These are phyloP conservation scores for Ascaphus truei DNA, from an alignment of 2,113 vertebrate species.

Conservation along the genomic window DNA sequence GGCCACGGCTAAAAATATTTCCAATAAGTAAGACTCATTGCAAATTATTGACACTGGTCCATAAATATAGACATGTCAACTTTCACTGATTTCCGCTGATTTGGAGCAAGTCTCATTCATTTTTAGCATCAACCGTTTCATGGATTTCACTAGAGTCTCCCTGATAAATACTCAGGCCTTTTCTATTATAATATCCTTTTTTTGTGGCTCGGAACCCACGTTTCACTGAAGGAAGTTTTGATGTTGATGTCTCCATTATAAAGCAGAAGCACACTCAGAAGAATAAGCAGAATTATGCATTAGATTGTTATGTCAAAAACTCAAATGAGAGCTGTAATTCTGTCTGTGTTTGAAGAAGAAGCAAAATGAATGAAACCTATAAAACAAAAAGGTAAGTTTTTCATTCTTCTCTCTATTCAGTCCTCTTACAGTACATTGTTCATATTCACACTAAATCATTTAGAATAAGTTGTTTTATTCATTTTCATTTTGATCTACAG, in stretches of 20 bases:
- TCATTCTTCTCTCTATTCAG: background rate
- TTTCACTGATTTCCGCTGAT: too few relatives aligned
- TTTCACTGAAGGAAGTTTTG: background rate
- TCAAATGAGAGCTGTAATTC: conserved; percentile 11
- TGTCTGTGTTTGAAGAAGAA: conserved; percentile 21
- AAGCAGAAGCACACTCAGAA: conserved; percentile 1
- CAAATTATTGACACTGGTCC: too few relatives aligned
- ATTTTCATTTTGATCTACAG: background rate
- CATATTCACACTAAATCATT: background rate
- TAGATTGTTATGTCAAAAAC: conserved; percentile 31
- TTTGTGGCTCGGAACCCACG: too few relatives aligned
- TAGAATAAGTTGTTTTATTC: background rate
- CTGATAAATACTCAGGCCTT: background rate
- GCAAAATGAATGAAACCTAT: conserved; percentile 14
- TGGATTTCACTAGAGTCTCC: background rate
- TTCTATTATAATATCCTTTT: background rate
- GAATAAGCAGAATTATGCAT: conserved; percentile 6
- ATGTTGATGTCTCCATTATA: background rate
- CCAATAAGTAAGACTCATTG: too few relatives aligned
- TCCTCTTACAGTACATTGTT: background rate
- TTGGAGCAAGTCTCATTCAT: too few relatives aligned
- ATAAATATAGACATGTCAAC: too few relatives aligned
- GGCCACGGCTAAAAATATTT: too few relatives aligned
- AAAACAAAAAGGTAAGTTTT: background rate
- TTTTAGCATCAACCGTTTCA: background rate